These are phyloP conservation scores for Carabus problematicus DNA, from an alignment of 2,888 invertebrate species.

Conservation along the genomic window DNA sequence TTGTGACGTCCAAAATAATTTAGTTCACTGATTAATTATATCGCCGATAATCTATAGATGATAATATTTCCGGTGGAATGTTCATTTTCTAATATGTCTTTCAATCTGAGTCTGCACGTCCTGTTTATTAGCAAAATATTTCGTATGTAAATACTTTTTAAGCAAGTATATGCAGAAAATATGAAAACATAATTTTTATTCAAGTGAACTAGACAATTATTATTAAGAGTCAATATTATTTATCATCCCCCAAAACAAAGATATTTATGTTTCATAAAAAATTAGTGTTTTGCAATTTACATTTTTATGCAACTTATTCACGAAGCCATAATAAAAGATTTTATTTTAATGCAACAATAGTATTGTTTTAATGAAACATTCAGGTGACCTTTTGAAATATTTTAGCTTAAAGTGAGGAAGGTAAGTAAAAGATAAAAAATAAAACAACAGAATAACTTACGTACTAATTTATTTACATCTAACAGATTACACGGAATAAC, in stretches of 20 bases:
- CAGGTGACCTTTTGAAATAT: no score
- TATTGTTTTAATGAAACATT: no score
- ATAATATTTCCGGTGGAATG: slow-evolving; percentile 18
- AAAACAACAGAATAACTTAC: no score
- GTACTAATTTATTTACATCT: no score
- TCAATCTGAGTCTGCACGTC: slow-evolving; percentile 33
- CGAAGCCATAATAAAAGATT: slow-evolving; percentile 27
- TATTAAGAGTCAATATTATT: slow-evolving; percentile 22
- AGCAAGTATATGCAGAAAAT: slow-evolving; percentile 29
- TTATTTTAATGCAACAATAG: slow-evolving; percentile 23
- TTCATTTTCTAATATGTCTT: slow-evolving; percentile 7
- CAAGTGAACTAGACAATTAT: slow-evolving; percentile 14
- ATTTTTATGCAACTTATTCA: slow-evolving; percentile 37
- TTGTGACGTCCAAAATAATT: slow-evolving; percentile 50
- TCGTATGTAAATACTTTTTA: slow-evolving; percentile 27
- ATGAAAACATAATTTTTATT: slow-evolving; percentile 8
- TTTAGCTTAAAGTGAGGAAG: no score
- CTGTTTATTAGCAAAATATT: slow-evolving; percentile 29
- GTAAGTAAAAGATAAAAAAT: no score
- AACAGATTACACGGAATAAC: no score
- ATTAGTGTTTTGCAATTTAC: slow-evolving; percentile 27
- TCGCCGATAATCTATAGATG: slow-evolving; percentile 35
- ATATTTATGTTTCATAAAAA: slow-evolving; percentile 37
- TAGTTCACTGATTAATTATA: slow-evolving; percentile 46
- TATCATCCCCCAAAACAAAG: slow-evolving; percentile 28